Base-by-base conservation (phyloP, 2,888 invertebrate genomes). In the Bursaphelenchus okinawaensis region DNA sequence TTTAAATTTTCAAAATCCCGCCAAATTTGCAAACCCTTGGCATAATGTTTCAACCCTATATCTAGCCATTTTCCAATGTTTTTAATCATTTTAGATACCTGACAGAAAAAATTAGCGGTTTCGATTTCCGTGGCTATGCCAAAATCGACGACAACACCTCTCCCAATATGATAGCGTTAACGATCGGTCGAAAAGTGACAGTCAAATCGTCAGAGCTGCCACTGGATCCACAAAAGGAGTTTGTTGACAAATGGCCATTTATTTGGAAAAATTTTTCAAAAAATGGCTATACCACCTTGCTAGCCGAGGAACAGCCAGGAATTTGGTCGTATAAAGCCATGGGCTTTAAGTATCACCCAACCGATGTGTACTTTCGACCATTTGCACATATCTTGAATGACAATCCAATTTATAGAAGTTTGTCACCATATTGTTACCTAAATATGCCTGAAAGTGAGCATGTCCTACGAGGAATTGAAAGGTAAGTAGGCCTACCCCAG, bases 81-180 rank as follows among this genome's bases (percentile, higher is more conserved):
- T 23, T 3, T 20, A 16, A n/a, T 24, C 12, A 28, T 27, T 63
- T 26, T 27, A 63, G 63, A 4, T 63, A 63, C 26, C 24, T 91
- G 29, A 85, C 86, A 66, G 83, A 87, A n/a, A 86, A 88, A 22
- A 84, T 90, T 67, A 86, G 87, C 9, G 88, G 89, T 23, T 86
- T 90, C 60, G 91, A 91, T 82, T 86, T 93, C 82, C 83, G 89
- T 69, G 93, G 93, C 8, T 92, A 91, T 83, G 92, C 91, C 82
- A 93, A 93, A 86, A 90, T 93, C 7, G 93, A 89, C 2, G 93
- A 93, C 83, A 93, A 93, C 83, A 93, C 93, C 0, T 93, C 90
- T 82, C 92, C 92, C 0, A 93, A 93, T 83, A 83, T 93, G 65
- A 87, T 90, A 12, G 90, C 93, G 0, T 87, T 91, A 68, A 84